These are phyloP conservation scores for Spheniscus humboldti DNA, from an alignment of 2,797 vertebrate genomes.

Conservation along the genomic window DNA sequence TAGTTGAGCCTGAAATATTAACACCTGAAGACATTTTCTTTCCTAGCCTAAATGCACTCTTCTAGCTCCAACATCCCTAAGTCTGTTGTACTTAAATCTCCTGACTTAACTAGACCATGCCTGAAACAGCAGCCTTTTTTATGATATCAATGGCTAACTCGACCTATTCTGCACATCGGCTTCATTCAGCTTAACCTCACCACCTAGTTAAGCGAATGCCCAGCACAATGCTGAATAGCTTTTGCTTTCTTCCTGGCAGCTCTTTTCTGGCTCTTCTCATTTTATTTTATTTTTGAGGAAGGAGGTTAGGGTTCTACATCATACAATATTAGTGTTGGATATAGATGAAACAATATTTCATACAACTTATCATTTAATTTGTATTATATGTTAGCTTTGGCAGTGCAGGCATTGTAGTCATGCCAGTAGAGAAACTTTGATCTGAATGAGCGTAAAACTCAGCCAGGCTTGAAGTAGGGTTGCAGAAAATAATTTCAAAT, in stretches of 20 bases:
- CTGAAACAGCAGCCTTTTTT: not conserved
- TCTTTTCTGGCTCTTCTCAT: not conserved
- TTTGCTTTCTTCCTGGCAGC: not conserved
- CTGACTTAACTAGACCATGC: not conserved
- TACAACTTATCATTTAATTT: slow-evolving; percentile 44
- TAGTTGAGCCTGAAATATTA: not conserved
- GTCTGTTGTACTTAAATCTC: not conserved
- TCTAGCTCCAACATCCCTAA: not conserved
- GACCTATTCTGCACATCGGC: not conserved
- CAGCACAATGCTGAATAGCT: not conserved
- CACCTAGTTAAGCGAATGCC: not conserved
- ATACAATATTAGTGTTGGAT: slow-evolving; percentile 35
- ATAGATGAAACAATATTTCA: slow-evolving; percentile 25
- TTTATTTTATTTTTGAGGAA: slow-evolving; percentile 14
- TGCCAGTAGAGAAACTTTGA: slow-evolving; percentile 32
- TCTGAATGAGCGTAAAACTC: not conserved
- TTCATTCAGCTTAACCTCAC: not conserved
- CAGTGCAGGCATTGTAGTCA: not conserved
- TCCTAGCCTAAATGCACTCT: not conserved
- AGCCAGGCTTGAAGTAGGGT: not conserved
- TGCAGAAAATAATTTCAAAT: slow-evolving; percentile 16
- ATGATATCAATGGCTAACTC: not conserved
- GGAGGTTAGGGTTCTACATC: not conserved
- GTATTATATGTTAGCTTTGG: slow-evolving; percentile 45
- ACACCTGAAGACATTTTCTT: not conserved